Evolutionary conservation across 2,888 invertebrate species (phyloP).

Genomic region (Agelastica alni): DNA sequence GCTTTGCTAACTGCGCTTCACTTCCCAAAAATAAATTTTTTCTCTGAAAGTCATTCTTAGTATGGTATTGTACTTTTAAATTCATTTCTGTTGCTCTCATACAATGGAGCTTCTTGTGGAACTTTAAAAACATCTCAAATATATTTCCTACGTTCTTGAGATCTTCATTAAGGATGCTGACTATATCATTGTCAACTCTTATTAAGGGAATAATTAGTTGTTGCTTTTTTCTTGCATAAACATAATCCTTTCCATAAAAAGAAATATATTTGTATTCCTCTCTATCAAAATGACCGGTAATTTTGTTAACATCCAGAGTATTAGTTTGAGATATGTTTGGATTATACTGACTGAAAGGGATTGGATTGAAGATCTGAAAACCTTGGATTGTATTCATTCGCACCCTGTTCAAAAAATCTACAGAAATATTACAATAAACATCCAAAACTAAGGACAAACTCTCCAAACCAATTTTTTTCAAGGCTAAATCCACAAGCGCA

Average conservation of each 20-base stretch:
- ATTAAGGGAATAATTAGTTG: constrained; percentile 65
- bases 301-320: constrained; percentile 71
- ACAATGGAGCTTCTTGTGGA: constrained; percentile 67
- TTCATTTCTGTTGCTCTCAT: constrained; percentile 83
- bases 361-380: constrained; percentile 89
- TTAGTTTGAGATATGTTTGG: constrained; percentile 61
- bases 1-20: constrained; percentile 62
- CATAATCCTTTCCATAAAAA: constrained; percentile 84
- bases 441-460: constrained; percentile 72
- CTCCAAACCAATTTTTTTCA: constrained; percentile 73
- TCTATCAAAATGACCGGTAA: constrained; percentile 78
- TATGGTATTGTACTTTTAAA: constrained; percentile 62
- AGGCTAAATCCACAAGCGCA: constrained; percentile 69
- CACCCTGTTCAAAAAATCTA: constrained; percentile 89
- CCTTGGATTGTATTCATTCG: constrained; percentile 92
- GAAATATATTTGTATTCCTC: constrained; percentile 74
- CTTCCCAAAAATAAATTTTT: constrained; percentile 61
- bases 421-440: constrained; percentile 70
- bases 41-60: constrained; percentile 45
- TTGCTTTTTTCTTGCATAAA: constrained; percentile 67
- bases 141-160: constrained; percentile 60
- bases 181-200: constrained; percentile 68
- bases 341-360: constrained; percentile 87
- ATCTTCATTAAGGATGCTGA: constrained; percentile 57
- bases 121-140: constrained; percentile 72